Percentiles rank a stretch among this genome's conserved stretches.
Conservation (phyloP, 2,113 vertebrate genomes). For the Seriola quinqueradiata region DNA sequence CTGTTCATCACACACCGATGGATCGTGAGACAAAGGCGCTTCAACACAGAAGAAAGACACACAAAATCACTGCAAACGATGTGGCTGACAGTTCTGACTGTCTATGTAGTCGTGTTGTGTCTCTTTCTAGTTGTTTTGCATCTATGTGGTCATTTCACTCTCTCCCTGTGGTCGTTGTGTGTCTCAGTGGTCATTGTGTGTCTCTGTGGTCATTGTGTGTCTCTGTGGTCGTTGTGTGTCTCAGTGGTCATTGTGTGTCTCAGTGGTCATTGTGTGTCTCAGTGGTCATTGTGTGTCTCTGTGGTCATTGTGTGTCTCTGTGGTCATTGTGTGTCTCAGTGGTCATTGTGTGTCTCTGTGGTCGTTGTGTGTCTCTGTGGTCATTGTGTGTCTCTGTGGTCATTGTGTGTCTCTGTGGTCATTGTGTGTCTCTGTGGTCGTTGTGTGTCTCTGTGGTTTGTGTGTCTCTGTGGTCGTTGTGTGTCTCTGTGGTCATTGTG, state of each 20-base stretch:
- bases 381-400: not conserved
- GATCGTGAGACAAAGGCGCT: not conserved
- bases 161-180: too few relatives aligned
- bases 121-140: too few relatives aligned
- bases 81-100: not conserved
- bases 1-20: not conserved
- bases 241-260: not conserved
- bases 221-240: not conserved
- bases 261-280: not conserved
- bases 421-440: not conserved
- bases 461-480: not conserved
- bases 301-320: not conserved
- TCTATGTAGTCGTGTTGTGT: too few relatives aligned
- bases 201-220: not conserved
- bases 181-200: too few relatives aligned
- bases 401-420: not conserved
- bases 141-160: too few relatives aligned
- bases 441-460: too few relatives aligned
- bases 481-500: too few relatives aligned
- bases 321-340: not conserved
- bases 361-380: not conserved
- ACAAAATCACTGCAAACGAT: not conserved
- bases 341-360: not conserved
- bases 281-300: not conserved
- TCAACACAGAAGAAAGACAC: not conserved